Conservation (phyloP, 1,140 invertebrate genomes). For the Stegodyphus mimosarum region DNA sequence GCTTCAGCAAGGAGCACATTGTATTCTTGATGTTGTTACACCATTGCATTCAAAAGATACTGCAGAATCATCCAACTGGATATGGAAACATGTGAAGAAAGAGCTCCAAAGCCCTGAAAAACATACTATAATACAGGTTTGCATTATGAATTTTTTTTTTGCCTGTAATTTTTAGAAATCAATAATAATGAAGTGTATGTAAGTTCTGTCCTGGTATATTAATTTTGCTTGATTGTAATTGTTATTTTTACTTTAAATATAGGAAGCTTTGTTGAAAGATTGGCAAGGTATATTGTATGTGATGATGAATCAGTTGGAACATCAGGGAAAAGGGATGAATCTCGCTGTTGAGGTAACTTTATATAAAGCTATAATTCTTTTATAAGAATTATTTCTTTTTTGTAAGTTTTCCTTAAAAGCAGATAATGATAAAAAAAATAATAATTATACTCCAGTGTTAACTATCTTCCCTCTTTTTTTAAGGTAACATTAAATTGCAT, state of each 20-base stretch:
- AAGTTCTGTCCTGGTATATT: background rate
- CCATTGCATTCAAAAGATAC: conserved; percentile 56
- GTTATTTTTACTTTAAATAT: conserved; percentile 43
- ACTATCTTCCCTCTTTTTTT: no score
- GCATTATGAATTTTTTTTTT: background rate
- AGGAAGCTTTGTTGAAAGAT: conserved; percentile 66
- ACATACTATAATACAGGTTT: conserved; percentile 59
- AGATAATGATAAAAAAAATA: no score
- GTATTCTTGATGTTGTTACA: conserved; percentile 62
- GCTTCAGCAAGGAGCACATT: conserved; percentile 68
- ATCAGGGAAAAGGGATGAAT: conserved; percentile 60
- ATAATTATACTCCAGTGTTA: no score
- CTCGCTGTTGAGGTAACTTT: conserved; percentile 64
- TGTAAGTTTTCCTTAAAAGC: no score
- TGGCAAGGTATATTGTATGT: conserved; percentile 68
- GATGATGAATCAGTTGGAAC: conserved; percentile 65
- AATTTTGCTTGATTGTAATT: background rate
- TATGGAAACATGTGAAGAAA: conserved; percentile 65
- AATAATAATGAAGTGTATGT: background rate
- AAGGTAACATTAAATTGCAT: no score
- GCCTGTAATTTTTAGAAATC: background rate
- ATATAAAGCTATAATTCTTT: no score
- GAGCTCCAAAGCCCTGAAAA: background rate
- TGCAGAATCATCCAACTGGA: conserved; percentile 61
- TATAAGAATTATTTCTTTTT: no score